Base-by-base conservation (phyloP, 1,140 invertebrate species). In the Trachymyrmex septentrionalis region DNA sequence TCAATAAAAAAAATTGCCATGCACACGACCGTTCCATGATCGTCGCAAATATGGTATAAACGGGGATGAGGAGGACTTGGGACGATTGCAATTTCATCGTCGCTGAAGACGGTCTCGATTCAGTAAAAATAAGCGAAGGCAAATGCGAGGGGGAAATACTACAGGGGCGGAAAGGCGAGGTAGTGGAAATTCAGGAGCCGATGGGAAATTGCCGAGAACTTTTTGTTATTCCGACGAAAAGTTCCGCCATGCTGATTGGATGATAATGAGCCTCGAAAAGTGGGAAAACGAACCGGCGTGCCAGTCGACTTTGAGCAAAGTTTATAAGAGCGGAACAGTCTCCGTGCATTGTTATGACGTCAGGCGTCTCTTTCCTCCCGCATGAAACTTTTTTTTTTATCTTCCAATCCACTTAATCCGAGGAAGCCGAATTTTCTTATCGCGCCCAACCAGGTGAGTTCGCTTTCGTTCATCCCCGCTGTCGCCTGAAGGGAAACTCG, bases 401-500 rank as follows among this genome's bases (percentile, higher is more conserved):
- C 84, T 90, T 86, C 71, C 87, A 82, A 89, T 88, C 84, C 77
- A 88, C 88, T 90, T 90, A 90, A 89, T 90, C 77, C 75, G 38
- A 61, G 34, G 57, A 64, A 86, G 63, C 48, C 57, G 48, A 71
- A 50, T 66, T 86, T 53, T 34, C 85, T 90, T 90, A 89, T 90
- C 87, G 85, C 64, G 44, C 63, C 19, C 50, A 48, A 3, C 61
- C 64, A 77, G 71, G 44, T 59, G 59, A 75, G 55, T 53, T 86
- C 88, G 44, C 61, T 89, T 82, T 66, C 76, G 88, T 82, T 81
- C 77, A 72, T 63, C 50, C n/a, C 24, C 72, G 16, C 10, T 63
- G 12, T 34, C 63, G 63, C 12, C 12, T 12, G 63, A 53, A 24
- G 16, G 16, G 16, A 77, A 85, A 48, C 75, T 88, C 57, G n/a